phyloP scores from a whole-genome alignment of 2,888 invertebrate genomes.

The Arrhopalites spinosus region DNA sequence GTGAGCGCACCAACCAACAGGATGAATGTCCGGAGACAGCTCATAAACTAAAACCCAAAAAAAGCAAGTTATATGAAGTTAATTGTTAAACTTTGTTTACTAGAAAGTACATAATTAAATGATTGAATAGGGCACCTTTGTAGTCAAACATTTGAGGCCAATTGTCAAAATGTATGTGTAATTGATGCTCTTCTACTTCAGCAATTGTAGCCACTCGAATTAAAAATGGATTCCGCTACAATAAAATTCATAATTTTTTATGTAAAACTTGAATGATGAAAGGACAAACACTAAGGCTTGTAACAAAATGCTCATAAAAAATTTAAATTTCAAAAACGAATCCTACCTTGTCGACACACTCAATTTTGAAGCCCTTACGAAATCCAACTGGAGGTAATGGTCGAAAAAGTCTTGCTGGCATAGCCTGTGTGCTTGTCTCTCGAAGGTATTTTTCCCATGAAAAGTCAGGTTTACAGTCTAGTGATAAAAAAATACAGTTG shows the following conservation, averaged over 20 bases:
- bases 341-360: slow-evolving; percentile 77
- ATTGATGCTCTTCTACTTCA: slow-evolving; percentile 72
- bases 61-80: no score
- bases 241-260: no score
- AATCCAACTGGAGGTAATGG: slow-evolving; percentile 78
- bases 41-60: slow-evolving; percentile 84
- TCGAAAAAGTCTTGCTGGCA: slow-evolving; percentile 81
- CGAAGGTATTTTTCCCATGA: slow-evolving; percentile 84
- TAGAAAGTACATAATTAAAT: no score
- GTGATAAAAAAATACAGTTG: slow-evolving; percentile 11
- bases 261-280: no score
- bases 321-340: no score
- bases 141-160: slow-evolving; percentile 83
- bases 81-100: no score
- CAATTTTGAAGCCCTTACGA: slow-evolving; percentile 82
- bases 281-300: no score
- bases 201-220: slow-evolving; percentile 84
- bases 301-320: no score
- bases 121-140: no score
- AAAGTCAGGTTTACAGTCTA: slow-evolving; percentile 62
- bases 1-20: slow-evolving; percentile 81
- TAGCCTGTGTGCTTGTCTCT: slow-evolving; percentile 74
- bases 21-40: slow-evolving; percentile 87
- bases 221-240: slow-evolving; percentile 68
- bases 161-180: slow-evolving; percentile 83